Conservation (phyloP, 1,140 invertebrate species). For the Cydia amplana region DNA sequence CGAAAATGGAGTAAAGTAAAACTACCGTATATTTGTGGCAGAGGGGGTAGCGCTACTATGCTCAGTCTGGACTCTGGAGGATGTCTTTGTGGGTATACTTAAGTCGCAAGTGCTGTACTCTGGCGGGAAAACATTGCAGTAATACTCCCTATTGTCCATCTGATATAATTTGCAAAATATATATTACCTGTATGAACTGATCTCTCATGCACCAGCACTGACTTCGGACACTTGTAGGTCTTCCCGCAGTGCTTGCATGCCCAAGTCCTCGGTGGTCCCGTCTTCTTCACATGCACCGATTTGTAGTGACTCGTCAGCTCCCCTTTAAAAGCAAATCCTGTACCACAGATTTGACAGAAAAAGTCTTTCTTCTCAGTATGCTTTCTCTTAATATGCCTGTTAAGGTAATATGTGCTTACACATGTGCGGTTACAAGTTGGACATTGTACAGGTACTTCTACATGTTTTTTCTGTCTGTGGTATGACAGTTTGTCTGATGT, state of each 20-base stretch:
- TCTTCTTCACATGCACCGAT: slow-evolving; percentile 67
- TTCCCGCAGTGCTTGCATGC: slow-evolving; percentile 71
- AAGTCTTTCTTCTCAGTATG: slow-evolving; percentile 63
- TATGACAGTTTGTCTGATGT: slow-evolving; percentile 52
- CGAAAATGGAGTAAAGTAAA: too few relatives aligned
- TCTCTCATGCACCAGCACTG: slow-evolving; percentile 73
- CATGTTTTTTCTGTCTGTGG: slow-evolving; percentile 60
- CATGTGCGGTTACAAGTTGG: slow-evolving; percentile 61
- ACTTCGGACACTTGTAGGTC: slow-evolving; percentile 70
- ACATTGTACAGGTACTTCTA: slow-evolving; percentile 55
- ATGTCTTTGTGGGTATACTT: too few relatives aligned
- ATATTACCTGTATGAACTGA: slow-evolving; percentile 74
- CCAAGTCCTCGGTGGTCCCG: slow-evolving; percentile 56
- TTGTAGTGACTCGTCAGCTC: slow-evolving; percentile 64
- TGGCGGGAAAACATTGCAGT: too few relatives aligned
- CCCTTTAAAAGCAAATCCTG: slow-evolving; percentile 67
- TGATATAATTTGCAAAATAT: too few relatives aligned
- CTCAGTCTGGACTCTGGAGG: too few relatives aligned
- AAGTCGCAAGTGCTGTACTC: too few relatives aligned
- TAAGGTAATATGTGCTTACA: slow-evolving; percentile 65
- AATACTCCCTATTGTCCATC: too few relatives aligned
- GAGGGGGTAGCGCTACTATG: too few relatives aligned
- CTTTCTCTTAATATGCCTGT: slow-evolving; percentile 66
- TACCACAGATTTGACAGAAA: slow-evolving; percentile 66
- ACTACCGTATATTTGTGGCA: too few relatives aligned